A percentile compares a stretch with the other conserved stretches of the same genome.
Conservation (phyloP, 2,888 invertebrate species). For the Cataglyphis altisquamis region DNA sequence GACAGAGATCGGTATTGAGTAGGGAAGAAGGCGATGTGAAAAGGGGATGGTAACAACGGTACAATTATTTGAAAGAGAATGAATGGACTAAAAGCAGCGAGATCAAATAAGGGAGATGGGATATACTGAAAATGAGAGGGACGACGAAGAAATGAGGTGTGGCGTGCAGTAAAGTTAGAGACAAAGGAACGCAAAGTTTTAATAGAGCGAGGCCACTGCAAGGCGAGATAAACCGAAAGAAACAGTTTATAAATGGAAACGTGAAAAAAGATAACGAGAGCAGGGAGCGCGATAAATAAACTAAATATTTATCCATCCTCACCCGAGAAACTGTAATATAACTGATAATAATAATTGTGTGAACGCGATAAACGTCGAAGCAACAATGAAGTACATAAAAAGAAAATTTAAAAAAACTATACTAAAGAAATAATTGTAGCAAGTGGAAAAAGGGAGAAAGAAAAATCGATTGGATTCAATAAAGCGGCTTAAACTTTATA, state of each 20-base stretch:
- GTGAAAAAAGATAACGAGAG: background rate
- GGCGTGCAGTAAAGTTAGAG: slow-evolving; percentile 23
- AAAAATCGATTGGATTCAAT: slow-evolving; percentile 39
- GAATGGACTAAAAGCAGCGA: slow-evolving; percentile 40
- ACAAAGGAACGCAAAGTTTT: slow-evolving; percentile 50
- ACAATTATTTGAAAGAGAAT: slow-evolving; percentile 35
- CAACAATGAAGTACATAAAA: background rate
- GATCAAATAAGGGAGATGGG: slow-evolving; percentile 40
- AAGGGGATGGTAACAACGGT: slow-evolving; percentile 12
- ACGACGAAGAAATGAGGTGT: slow-evolving; percentile 22
- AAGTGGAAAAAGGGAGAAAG: background rate
- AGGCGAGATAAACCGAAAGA: slow-evolving; percentile 39
- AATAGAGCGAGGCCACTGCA: slow-evolving; percentile 38
- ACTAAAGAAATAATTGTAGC: slow-evolving; percentile 12
- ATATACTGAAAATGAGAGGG: slow-evolving; percentile 19
- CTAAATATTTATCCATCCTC: background rate
- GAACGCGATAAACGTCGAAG: slow-evolving; percentile 9
- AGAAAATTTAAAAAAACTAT: background rate
- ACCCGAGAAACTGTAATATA: background rate
- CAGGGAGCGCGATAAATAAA: background rate
- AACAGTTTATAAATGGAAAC: slow-evolving; percentile 40
- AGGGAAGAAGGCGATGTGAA: background rate
- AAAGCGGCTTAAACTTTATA: slow-evolving; percentile 48
- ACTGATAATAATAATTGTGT: slow-evolving; percentile 13
- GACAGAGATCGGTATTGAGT: background rate